phyloP scores from a whole-genome alignment of 1,140 invertebrate genomes.

The Pemphigus obesinymphae region DNA sequence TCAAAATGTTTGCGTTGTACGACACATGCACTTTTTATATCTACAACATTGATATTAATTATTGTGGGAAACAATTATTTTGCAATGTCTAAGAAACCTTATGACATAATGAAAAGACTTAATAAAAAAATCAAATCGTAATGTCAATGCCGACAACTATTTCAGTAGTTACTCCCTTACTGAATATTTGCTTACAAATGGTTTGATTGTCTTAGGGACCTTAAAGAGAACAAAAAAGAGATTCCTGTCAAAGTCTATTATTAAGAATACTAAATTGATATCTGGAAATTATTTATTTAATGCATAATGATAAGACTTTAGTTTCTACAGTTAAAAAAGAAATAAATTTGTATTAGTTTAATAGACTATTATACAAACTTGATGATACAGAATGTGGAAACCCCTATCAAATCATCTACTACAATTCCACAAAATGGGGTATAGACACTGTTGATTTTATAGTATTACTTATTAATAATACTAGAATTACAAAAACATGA shows the following conservation, averaged over 20 bases:
- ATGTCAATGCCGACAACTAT: too few relatives aligned
- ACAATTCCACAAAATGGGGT: conserved; percentile 46
- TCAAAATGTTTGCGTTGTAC: too few relatives aligned
- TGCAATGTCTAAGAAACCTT: too few relatives aligned
- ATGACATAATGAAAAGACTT: too few relatives aligned
- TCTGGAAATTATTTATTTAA: neutral
- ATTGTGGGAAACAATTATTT: too few relatives aligned
- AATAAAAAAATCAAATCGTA: too few relatives aligned
- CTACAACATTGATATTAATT: too few relatives aligned
- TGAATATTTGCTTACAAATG: too few relatives aligned
- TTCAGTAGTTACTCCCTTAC: too few relatives aligned
- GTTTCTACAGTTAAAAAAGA: neutral
- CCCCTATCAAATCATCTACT: conserved; percentile 50
- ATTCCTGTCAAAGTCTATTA: neutral
- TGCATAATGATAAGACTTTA: neutral
- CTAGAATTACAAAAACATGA: conserved; percentile 44
- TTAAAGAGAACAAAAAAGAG: too few relatives aligned
- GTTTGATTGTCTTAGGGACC: too few relatives aligned
- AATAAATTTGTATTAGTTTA: conserved; percentile 10
- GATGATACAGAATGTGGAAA: conserved; percentile 45
- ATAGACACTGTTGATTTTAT: conserved; percentile 5
- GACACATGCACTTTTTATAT: too few relatives aligned
- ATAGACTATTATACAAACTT: neutral
- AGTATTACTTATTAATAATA: neutral
- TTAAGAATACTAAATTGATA: neutral